Conservation (phyloP, 2,797 vertebrate genomes). For the Myoxocephalus aenaeus region DNA sequence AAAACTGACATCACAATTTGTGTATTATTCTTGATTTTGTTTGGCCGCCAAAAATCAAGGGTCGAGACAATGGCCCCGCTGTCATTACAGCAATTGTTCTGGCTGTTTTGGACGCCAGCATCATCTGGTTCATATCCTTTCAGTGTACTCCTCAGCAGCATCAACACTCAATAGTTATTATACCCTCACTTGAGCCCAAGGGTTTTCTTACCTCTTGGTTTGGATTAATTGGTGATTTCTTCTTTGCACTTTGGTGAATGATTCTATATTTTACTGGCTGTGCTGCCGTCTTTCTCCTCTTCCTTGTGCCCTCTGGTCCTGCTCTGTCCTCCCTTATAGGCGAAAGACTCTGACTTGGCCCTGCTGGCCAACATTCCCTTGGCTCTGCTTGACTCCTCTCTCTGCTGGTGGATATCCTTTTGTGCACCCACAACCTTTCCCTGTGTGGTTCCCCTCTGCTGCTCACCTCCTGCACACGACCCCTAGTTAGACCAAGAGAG, state of each 20-base stretch:
- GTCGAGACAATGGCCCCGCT: constrained; percentile 82
- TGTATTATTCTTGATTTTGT: constrained; percentile 49
- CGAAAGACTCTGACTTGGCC: constrained; percentile 90
- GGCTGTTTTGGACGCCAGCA: constrained; percentile 86
- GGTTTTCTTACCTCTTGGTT: constrained; percentile 4
- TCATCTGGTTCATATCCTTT: constrained; percentile 93
- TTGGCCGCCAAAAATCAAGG: constrained; percentile 73
- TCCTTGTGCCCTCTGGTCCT: constrained; percentile 53
- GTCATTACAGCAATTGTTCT: constrained; percentile 85
- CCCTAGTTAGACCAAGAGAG: constrained; percentile 23
- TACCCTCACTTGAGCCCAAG: background rate
- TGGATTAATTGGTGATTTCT: constrained; percentile 22
- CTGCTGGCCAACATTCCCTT: constrained; percentile 91
- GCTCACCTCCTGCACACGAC: constrained; percentile 34
- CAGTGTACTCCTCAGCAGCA: constrained; percentile 30
- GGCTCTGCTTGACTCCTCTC: constrained; percentile 92
- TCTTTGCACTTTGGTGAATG: constrained; percentile 47
- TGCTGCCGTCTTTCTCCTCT: constrained; percentile 33
- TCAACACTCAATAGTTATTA: background rate
- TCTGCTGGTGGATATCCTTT: constrained; percentile 97
- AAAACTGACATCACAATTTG: constrained; percentile 35
- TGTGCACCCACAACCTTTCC: constrained; percentile 62
- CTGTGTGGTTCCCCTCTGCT: constrained; percentile 48
- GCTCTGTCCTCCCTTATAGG: constrained; percentile 75
- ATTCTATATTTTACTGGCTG: constrained; percentile 38